These are phyloP conservation scores for Tachypleus tridentatus DNA, from an alignment of 1,140 invertebrate species.

Conservation along the genomic window DNA sequence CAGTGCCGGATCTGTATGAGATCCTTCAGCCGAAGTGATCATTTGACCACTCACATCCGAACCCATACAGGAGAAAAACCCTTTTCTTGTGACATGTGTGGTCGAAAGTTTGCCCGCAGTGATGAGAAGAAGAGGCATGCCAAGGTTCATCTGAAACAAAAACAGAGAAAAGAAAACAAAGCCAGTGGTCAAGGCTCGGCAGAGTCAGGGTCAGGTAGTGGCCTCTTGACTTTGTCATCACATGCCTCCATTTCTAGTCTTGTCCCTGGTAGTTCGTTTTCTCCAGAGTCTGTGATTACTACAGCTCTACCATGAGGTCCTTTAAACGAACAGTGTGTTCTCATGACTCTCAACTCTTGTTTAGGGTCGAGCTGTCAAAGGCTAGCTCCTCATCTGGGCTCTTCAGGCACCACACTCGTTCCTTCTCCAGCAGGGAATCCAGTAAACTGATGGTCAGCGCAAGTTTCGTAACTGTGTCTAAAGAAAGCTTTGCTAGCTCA, in stretches of 20 bases:
- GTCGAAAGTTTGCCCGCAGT: slow-evolving; percentile 91
- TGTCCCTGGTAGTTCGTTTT: too few relatives aligned
- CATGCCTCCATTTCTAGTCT: too few relatives aligned
- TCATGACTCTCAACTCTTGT: slow-evolving; percentile 39
- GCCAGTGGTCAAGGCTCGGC: slow-evolving; percentile 36
- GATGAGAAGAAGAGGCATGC: slow-evolving; percentile 98
- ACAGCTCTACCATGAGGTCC: slow-evolving; percentile 45
- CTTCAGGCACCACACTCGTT: too few relatives aligned
- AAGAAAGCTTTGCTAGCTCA: too few relatives aligned
- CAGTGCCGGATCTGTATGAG: slow-evolving; percentile 98
- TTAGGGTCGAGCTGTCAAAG: slow-evolving; percentile 96
- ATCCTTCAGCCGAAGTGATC: slow-evolving; percentile 91
- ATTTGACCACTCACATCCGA: slow-evolving; percentile 90
- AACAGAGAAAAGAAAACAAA: slow-evolving; percentile 73
- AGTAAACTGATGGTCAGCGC: too few relatives aligned
- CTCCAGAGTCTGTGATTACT: too few relatives aligned
- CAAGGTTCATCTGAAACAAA: slow-evolving; percentile 94
- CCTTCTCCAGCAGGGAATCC: too few relatives aligned
- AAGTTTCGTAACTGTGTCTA: too few relatives aligned
- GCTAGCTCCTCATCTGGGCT: slow-evolving; percentile 51
- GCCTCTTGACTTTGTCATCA: too few relatives aligned
- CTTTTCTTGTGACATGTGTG: slow-evolving; percentile 96
- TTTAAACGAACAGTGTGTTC: slow-evolving; percentile 53
- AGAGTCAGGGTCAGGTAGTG: slow-evolving; percentile 33
- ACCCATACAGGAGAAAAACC: slow-evolving; percentile 97